Evolutionary conservation across 2,888 invertebrate species (phyloP), one percentile per base, ranked within the genome.

Genomic region (Hirtodrosophila confusa): DNA sequence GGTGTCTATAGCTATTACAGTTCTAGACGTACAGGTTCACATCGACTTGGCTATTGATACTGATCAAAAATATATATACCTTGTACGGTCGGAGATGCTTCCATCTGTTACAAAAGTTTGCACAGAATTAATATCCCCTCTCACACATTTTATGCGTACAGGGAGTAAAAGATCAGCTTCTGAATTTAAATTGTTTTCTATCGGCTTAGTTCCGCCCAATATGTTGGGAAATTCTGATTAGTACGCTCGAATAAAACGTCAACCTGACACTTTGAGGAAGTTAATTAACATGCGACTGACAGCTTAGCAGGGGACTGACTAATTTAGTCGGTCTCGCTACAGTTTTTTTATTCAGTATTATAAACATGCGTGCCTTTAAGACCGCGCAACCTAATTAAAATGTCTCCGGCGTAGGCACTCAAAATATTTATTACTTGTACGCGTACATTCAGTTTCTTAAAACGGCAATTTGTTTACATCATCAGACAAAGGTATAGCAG

Each of bases 191-290:
- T 63, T 62, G 23, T 12, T 11, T 41, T 50, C 37, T 45, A 54
- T 58, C 45, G 45, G 24, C 56, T 50, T 45, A 67, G 86, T 87
- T 80, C 85, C 87, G 87, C 61, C 56, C 63, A 40, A 44, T n/a
- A 37, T 35, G 23, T 24, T 43, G 68, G 55, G 61, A 56, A 63
- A 41, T 53, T 69, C 61, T 64, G 60, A 49, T 65, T 67, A 45
- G 61, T 64, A 10, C 12, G 41, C 36, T 10, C 40, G 6, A 44
- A 57, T 71, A 72, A 24, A 41, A 57, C 58, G 24, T 64, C 37
- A 49, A 17, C 3, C 17, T n/a, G 47, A n/a, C 65, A 39, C 33
- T 49, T 75, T 60, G 53, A 86, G 88, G 88, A 88, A 88, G 85
- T 88, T 69, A 64, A 83, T 83, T 83, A 60, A 63, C 58, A 83